Base-by-base conservation (phyloP, 2,797 vertebrate genomes). In the Sebastes taczanowskii region DNA sequence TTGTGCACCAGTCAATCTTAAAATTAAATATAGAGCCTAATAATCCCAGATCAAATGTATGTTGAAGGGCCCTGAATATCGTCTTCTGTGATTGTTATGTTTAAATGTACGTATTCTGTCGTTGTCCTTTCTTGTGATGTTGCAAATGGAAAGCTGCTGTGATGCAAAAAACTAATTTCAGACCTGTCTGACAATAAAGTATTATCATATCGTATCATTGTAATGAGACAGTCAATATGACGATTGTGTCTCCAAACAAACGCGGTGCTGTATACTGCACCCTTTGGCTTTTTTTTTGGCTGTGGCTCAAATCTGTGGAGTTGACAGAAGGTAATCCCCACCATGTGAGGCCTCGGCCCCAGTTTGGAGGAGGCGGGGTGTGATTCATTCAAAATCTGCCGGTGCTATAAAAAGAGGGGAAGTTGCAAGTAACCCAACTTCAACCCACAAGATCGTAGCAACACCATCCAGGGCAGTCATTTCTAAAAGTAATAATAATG, bases 331-430 rank as follows among this genome's bases (percentile, higher is more conserved):
- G 97, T 96, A 97, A 98, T 97, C 97, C 97, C 95, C 95, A 92
- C 97, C 96, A 96, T 96, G 96, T 97, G 97, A 96, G 96, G 97
- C 96, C 97, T 97, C 95, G 96, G 95, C 94, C 93, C 94, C 95
- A 86, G 94, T 94, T 95, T 94, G 93, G 97, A 97, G 97, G 98
- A 97, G 97, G 98, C 97, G 97, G 97, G 97, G 97, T 97, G 96
- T 96, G 92, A 90, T 96, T 96, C 97, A 97, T 97, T 97, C 96
- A 97, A 97, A 96, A 96, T 97, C 95, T 92, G 93, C 95, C 89
- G 87, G 88, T 92, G 92, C 89, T 99, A 98, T 99, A 98, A 97
- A 99, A 97, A 95, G 95, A 89, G 88, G 89, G 83, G 96, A 96
- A 95, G 90, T 96, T 95, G 94, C 95, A 89, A 91, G 89, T 89